These are phyloP conservation scores for Leucopsar rothschildi DNA, from an alignment of 2,113 vertebrate species.

Conservation along the genomic window DNA sequence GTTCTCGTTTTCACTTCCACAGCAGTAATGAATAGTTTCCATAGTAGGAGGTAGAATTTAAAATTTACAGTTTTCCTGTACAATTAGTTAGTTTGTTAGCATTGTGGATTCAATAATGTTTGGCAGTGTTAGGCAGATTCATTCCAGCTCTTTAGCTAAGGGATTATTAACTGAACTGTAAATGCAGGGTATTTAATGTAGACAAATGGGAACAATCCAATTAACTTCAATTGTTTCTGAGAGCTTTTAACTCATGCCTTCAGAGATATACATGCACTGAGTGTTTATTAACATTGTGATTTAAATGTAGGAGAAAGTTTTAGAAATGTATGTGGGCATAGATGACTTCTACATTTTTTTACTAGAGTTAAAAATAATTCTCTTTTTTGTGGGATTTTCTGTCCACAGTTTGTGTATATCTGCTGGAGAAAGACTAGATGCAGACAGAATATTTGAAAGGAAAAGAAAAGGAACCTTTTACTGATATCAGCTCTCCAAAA, in stretches of 20 bases:
- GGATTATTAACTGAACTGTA: conserved; percentile 20
- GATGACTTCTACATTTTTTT: neutral
- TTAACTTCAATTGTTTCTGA: conserved; percentile 12
- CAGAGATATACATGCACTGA: neutral
- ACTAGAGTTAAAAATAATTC: neutral
- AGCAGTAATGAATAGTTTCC: neutral
- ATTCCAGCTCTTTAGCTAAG: neutral
- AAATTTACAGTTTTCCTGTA: neutral
- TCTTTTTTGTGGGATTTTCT: neutral
- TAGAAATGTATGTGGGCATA: neutral
- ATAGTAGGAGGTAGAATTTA: neutral
- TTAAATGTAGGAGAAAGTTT: neutral
- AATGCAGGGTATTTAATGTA: neutral
- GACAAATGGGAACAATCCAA: neutral
- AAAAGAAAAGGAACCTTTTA: neutral
- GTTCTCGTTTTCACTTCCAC: neutral
- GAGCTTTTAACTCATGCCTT: conserved; percentile 6
- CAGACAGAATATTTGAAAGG: neutral
- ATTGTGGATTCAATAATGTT: neutral
- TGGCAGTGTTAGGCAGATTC: neutral
- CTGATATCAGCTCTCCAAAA: neutral
- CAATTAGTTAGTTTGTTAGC: neutral
- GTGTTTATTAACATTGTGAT: neutral
- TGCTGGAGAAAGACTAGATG: neutral
- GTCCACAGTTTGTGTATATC: neutral